Percentiles rank a stretch among this genome's conserved stretches.
phyloP scores from a whole-genome alignment of 2,113 vertebrate genomes.

The Calidris pugnax region DNA sequence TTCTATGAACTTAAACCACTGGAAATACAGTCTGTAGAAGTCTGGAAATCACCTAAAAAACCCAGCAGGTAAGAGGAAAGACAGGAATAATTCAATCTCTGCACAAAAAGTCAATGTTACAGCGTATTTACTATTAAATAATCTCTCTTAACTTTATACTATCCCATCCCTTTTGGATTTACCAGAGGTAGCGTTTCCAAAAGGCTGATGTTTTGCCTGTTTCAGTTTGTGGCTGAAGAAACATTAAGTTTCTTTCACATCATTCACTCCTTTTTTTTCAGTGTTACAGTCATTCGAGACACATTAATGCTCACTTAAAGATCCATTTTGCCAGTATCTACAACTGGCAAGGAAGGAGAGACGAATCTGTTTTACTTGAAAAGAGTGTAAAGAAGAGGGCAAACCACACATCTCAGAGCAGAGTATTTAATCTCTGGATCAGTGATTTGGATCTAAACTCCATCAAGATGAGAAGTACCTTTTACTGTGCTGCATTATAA shows the following conservation, averaged over 20 bases:
- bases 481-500: neutral
- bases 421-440: neutral
- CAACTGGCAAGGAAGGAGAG: neutral
- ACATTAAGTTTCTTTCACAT: neutral
- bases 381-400: neutral
- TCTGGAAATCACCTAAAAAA: conserved; percentile 37
- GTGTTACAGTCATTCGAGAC: neutral
- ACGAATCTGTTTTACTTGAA: neutral
- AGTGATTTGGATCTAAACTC: neutral
- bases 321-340: neutral
- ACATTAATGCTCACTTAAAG: neutral
- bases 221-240: neutral
- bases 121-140: neutral
- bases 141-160: conserved; percentile 17
- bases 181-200: neutral
- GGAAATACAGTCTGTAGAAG: neutral
- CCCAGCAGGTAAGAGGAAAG: neutral
- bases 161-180: neutral
- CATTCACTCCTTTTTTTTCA: neutral
- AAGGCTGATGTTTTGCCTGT: neutral
- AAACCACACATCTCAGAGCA: neutral
- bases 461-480: neutral
- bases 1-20: conserved; percentile 10
- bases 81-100: conserved; percentile 19
- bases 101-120: neutral